Conservation (phyloP, 2,113 vertebrate genomes). For the Corythoichthys haematopterus region DNA sequence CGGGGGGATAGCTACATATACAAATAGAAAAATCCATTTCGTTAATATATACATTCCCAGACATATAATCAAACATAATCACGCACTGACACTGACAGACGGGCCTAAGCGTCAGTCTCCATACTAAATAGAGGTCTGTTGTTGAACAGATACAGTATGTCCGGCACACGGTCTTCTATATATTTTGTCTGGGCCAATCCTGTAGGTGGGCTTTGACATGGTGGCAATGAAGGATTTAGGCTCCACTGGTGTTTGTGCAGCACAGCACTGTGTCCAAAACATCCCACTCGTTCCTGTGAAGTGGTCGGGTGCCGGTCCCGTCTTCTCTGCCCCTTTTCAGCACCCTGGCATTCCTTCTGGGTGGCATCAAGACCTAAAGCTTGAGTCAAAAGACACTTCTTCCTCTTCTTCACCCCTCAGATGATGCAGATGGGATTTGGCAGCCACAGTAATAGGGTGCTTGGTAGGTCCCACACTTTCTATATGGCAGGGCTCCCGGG, state of each 20-base stretch:
- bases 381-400: slow-evolving; percentile 33
- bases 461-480: too few relatives aligned
- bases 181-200: slow-evolving; percentile 64
- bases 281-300: slow-evolving; percentile 63
- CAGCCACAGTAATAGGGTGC: too few relatives aligned
- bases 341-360: slow-evolving; percentile 55
- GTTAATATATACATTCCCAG: slow-evolving; percentile 49
- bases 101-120: slow-evolving; percentile 38
- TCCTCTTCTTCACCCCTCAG: slow-evolving; percentile 27
- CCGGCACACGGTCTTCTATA: slow-evolving; percentile 55
- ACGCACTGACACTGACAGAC: slow-evolving; percentile 62
- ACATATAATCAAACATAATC: slow-evolving; percentile 58
- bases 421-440: slow-evolving; percentile 1
- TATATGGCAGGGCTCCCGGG: too few relatives aligned
- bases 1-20: slow-evolving; percentile 45
- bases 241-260: slow-evolving; percentile 69
- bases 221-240: slow-evolving; percentile 56
- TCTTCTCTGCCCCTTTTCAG: slow-evolving; percentile 49
- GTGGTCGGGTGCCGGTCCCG: slow-evolving; percentile 62
- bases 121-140: slow-evolving; percentile 60
- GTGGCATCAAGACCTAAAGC: slow-evolving; percentile 58
- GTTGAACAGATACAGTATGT: slow-evolving; percentile 44
- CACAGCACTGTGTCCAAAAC: slow-evolving; percentile 64
- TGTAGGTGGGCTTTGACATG: slow-evolving; percentile 52
- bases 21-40: slow-evolving; percentile 46